Percentiles rank a stretch among this genome's conserved stretches.
These are phyloP conservation scores for Panurus biarmicus DNA, from an alignment of 2,113 vertebrate species.

Conservation along the genomic window DNA sequence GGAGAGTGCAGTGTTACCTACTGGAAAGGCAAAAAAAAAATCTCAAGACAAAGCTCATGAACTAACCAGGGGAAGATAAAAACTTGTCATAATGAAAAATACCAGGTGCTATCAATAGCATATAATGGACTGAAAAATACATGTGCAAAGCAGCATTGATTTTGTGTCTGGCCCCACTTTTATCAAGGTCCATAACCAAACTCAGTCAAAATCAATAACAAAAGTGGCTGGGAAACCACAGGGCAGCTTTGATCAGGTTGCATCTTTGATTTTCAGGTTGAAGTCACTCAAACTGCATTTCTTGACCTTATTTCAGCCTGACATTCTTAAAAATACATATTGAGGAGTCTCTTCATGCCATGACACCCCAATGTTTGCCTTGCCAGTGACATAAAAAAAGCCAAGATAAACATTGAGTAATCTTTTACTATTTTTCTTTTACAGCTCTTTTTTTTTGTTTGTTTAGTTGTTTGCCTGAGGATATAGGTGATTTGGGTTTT, in stretches of 20 bases:
- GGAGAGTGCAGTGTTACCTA: background rate
- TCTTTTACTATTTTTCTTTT: background rate
- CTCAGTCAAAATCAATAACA: slow-evolving; percentile 13
- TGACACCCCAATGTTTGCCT: background rate
- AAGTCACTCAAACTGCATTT: background rate
- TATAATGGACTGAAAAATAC: background rate
- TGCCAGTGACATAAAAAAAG: background rate
- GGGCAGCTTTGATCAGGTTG: background rate
- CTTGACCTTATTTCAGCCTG: background rate
- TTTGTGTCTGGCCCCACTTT: background rate
- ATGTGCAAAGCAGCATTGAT: background rate
- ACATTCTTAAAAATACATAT: background rate
- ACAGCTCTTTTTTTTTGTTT: background rate
- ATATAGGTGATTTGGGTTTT: background rate
- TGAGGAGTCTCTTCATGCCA: background rate
- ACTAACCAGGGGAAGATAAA: background rate
- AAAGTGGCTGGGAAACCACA: background rate
- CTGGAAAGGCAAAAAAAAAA: background rate
- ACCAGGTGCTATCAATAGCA: background rate
- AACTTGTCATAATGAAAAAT: background rate
- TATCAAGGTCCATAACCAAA: background rate
- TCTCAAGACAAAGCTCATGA: background rate
- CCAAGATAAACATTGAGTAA: background rate
- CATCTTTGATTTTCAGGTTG: background rate
- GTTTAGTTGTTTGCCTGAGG: background rate